These are phyloP conservation scores for Gobionotothen gibberifrons DNA, from an alignment of 2,797 vertebrate genomes.

Conservation along the genomic window DNA sequence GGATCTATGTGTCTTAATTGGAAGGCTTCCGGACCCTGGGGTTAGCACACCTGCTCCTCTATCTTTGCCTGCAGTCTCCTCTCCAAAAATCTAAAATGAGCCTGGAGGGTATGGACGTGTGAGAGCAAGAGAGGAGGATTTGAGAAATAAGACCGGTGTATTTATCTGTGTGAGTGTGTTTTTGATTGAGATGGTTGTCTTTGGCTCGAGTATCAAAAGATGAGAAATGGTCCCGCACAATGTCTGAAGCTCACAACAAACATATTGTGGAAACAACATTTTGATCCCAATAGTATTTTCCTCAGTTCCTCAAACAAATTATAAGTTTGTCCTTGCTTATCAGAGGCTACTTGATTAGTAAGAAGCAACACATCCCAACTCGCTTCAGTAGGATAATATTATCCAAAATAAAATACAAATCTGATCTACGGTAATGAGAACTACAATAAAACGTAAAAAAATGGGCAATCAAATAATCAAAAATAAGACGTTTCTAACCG, in stretches of 20 bases:
- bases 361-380: slow-evolving; percentile 14
- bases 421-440: not conserved
- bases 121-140: slow-evolving; percentile 4
- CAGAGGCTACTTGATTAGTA: slow-evolving; percentile 30
- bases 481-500: not conserved
- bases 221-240: slow-evolving; percentile 38
- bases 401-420: not conserved
- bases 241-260: slow-evolving; percentile 37
- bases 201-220: slow-evolving; percentile 61
- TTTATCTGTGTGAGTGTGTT: slow-evolving; percentile 5
- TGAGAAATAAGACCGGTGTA: slow-evolving; percentile 27
- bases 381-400: not conserved
- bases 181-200: slow-evolving; percentile 56
- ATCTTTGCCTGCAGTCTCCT: slow-evolving; percentile 72
- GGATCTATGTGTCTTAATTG: slow-evolving; percentile 86
- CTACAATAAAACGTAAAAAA: not conserved
- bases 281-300: slow-evolving; percentile 11
- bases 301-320: slow-evolving; percentile 20
- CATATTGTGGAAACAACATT: slow-evolving; percentile 36
- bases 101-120: slow-evolving; percentile 59
- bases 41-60: slow-evolving; percentile 85
- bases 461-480: slow-evolving; percentile 5
- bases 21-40: slow-evolving; percentile 80
- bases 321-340: slow-evolving; percentile 16
- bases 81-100: slow-evolving; percentile 74